Evolutionary conservation across 1,140 invertebrate species (phyloP), one percentile per base, ranked within the genome.

Genomic region (Cotesia glomerata): DNA sequence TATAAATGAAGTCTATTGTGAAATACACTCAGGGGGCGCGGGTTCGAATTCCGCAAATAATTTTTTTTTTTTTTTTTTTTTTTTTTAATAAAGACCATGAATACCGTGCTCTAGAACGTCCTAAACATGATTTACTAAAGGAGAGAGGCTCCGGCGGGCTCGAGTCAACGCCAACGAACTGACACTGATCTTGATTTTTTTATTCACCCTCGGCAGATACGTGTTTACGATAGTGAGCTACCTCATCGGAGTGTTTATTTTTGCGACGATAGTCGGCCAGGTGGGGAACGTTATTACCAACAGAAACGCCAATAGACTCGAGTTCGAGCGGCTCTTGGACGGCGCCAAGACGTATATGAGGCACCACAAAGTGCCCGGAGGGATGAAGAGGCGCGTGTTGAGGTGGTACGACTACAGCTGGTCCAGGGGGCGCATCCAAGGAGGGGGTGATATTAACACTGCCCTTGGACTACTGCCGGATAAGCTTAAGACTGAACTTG

Each of bases 331-430:
- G 77, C 89, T 98, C 5, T 87, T 98, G 77, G 97, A 98, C 85
- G 96, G 96, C 63, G 97, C 97, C 51, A 98, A 98, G 85, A 93
- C 95, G 3, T 98, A 98, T 81, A 98, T 98, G 97, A 89, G 96
- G 78, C 96, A 97, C 84, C 97, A 98, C 86, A 98, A 97, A 88
- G 97, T 98, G 5, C 97, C 97, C 1, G 92, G 94, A 26, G 95
- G 95, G 7, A 97, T 98, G 94, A 98, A 98, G 84, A 89, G 95
- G 35, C 87, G 97, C 26, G 97, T 98, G 5, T 91, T 98, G 16
- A 90, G 97, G 8, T 98, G 97, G 97, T 98, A 98, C 84, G 97
- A 98, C 85, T 98, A 98, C 84, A 97, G 96, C 2, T 98, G 97
- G 97, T 98, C 95, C 0, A 91, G 97, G 75, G 97, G 97, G n/a